These are phyloP conservation scores for Caerostris darwini DNA, from an alignment of 1,140 invertebrate genomes.

Conservation along the genomic window DNA sequence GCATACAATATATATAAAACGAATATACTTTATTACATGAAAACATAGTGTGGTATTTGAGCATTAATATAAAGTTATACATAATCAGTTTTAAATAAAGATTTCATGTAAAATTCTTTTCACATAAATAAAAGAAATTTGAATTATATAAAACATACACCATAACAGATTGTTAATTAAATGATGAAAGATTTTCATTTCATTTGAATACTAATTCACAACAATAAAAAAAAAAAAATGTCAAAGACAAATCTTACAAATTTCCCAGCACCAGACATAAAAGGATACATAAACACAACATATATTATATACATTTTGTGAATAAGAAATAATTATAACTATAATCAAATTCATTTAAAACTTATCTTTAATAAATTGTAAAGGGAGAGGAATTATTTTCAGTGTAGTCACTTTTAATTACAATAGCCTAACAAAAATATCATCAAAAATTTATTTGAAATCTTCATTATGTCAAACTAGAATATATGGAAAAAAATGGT, in stretches of 20 bases:
- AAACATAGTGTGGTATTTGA: constrained; percentile 64
- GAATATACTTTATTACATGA: constrained; percentile 44
- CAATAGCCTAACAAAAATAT: constrained; percentile 29
- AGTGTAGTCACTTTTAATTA: not conserved
- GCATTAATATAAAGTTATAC: constrained; percentile 50
- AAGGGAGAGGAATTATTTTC: not conserved
- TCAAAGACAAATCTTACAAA: constrained; percentile 2
- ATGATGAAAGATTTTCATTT: constrained; percentile 29
- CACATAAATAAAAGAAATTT: constrained; percentile 2
- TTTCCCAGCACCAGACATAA: constrained; percentile 31
- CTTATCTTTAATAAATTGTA: not conserved
- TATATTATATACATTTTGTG: not conserved
- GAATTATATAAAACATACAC: constrained; percentile 6
- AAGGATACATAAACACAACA: not conserved
- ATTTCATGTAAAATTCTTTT: constrained; percentile 32
- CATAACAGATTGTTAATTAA: constrained; percentile 11
- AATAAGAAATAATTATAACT: not conserved
- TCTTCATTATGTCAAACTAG: constrained; percentile 17
- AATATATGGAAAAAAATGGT: constrained; percentile 3
- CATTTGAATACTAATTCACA: not conserved
- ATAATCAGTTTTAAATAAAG: constrained; percentile 18
- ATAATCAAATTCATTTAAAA: not conserved
- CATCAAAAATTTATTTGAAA: not conserved
- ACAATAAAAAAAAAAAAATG: not conserved
- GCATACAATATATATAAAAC: constrained; percentile 6